phyloP scores from a whole-genome alignment of 2,113 vertebrate species.

The Morone chrysops region DNA sequence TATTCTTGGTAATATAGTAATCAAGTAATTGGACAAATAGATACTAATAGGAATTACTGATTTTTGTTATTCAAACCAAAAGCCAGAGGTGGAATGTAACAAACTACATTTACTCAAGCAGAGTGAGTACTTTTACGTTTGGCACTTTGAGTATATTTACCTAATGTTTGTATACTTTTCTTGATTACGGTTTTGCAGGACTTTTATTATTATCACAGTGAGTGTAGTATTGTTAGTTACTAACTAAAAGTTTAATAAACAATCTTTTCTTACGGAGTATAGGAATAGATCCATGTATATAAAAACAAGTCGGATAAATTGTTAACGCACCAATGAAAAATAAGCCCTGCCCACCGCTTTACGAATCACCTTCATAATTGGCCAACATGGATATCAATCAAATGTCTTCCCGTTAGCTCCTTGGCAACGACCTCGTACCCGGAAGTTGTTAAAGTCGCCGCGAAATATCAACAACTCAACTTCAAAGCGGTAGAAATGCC shows the following conservation, averaged over 20 bases:
- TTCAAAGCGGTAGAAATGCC: neutral
- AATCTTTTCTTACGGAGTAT: neutral
- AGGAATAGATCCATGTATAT: neutral
- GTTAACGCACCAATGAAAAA: neutral
- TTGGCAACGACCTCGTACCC: slow-evolving; percentile 46
- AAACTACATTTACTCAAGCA: too few relatives aligned
- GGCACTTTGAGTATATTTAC: too few relatives aligned
- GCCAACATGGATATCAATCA: slow-evolving; percentile 10
- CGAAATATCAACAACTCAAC: slow-evolving; percentile 32
- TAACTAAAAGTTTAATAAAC: neutral
- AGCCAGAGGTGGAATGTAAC: too few relatives aligned
- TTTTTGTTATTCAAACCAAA: neutral
- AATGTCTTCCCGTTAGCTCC: neutral
- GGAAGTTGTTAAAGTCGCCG: slow-evolving; percentile 49
- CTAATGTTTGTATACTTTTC: too few relatives aligned
- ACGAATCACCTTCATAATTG: slow-evolving; percentile 19
- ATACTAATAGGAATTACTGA: neutral
- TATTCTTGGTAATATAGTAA: neutral
- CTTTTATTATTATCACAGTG: too few relatives aligned
- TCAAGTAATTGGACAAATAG: neutral
- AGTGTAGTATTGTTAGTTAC: too few relatives aligned
- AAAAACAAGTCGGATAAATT: neutral
- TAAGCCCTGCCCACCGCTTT: neutral
- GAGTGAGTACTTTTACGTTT: too few relatives aligned
- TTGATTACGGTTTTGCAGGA: too few relatives aligned